Percentiles rank a stretch among this genome's conserved stretches.
Evolutionary conservation across 1,140 invertebrate species (phyloP).

Genomic region (Anadara kagoshimensis): DNA sequence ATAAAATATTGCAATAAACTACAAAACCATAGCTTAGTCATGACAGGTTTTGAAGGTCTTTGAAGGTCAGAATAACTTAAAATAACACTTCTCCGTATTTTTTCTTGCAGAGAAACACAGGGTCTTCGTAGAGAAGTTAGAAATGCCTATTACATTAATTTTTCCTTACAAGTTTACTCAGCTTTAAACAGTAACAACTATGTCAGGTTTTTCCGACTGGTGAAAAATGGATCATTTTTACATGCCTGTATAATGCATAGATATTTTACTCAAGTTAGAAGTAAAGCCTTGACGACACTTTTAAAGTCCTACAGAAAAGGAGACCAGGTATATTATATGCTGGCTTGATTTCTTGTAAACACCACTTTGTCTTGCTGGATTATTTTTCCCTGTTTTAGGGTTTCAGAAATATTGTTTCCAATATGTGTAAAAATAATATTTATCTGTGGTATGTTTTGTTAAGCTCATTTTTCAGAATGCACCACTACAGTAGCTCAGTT

Average conservation of each 20-base stretch:
- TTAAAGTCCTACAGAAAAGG: constrained; percentile 72
- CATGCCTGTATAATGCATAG: constrained; percentile 92
- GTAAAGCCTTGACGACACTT: constrained; percentile 80
- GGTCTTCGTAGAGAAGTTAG: constrained; percentile 83
- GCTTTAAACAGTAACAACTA: constrained; percentile 93
- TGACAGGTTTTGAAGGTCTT: too few species aligned
- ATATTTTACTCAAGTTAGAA: constrained; percentile 91
- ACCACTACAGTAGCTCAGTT: too few species aligned
- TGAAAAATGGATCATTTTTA: constrained; percentile 86
- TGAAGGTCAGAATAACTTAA: too few species aligned
- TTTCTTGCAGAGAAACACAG: constrained; percentile 81
- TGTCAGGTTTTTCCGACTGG: constrained; percentile 90
- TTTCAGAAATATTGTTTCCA: too few species aligned
- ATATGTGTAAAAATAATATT: too few species aligned
- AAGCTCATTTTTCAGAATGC: too few species aligned
- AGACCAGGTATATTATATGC: constrained; percentile 32
- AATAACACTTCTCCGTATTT: background rate
- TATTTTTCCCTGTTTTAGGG: too few species aligned
- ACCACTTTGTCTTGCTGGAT: too few species aligned
- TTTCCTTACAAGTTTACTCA: constrained; percentile 87
- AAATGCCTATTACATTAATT: constrained; percentile 83
- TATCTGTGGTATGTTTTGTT: too few species aligned
- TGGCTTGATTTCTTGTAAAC: background rate
- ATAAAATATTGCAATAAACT: too few species aligned
- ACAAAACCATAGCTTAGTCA: too few species aligned